These are phyloP conservation scores for Tenthredo livida DNA, from an alignment of 2,888 invertebrate genomes.

Conservation along the genomic window DNA sequence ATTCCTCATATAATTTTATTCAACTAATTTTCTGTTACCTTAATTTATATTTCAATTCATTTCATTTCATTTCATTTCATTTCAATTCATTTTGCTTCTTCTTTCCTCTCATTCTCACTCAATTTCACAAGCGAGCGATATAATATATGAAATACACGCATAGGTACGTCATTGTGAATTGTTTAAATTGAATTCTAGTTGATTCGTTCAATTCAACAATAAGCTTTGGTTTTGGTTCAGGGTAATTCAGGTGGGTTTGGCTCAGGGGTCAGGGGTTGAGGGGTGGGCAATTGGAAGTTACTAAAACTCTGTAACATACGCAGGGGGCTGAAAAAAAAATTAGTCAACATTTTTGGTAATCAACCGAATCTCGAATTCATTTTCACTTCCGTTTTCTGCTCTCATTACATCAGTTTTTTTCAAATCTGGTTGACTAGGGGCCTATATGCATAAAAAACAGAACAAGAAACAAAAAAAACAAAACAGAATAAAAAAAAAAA, in stretches of 20 bases:
- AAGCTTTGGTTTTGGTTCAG: conserved; percentile 54
- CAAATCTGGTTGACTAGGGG: background rate
- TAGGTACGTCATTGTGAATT: background rate
- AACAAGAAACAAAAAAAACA: too few species aligned
- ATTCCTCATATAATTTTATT: background rate
- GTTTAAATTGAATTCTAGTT: background rate
- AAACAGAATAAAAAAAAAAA: too few species aligned
- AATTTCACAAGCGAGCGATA: background rate
- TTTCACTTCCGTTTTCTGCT: conserved; percentile 22
- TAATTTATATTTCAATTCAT: background rate
- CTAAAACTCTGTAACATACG: conserved; percentile 76
- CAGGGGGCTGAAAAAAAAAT: conserved; percentile 11
- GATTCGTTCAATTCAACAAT: conserved; percentile 6
- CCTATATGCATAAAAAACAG: background rate
- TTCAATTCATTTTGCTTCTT: background rate
- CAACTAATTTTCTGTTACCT: background rate
- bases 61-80: too few species aligned
- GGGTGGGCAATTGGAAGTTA: conserved; percentile 70
- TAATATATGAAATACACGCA: background rate
- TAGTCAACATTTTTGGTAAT: background rate
- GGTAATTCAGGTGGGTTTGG: conserved; percentile 72
- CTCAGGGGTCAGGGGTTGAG: conserved; percentile 75
- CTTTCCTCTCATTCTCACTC: background rate
- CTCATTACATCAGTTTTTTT: background rate
- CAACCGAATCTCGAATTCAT: background rate